phyloP scores from a whole-genome alignment of 2,797 vertebrate species.

The Enteromius argenteus region DNA sequence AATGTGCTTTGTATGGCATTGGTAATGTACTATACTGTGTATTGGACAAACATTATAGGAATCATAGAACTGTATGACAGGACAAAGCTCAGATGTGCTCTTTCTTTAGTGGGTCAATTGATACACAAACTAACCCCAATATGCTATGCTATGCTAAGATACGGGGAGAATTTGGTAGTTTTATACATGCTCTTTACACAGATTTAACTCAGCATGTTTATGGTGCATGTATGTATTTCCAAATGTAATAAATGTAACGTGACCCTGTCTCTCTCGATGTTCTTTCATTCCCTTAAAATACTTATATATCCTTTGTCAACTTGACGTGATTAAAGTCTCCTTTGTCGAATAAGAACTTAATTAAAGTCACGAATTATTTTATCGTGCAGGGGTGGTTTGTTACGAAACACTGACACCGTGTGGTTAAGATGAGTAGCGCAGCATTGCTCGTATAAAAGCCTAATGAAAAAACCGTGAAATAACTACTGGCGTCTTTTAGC shows the following conservation, averaged over 20 bases:
- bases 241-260: slow-evolving; percentile 54
- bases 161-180: slow-evolving; percentile 30
- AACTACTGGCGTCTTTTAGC: neutral
- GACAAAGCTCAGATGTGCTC: slow-evolving; percentile 7
- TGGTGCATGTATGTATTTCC: slow-evolving; percentile 56
- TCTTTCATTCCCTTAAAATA: neutral
- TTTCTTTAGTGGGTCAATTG: neutral
- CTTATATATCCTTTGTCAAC: neutral
- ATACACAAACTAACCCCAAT: slow-evolving; percentile 21
- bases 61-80: neutral
- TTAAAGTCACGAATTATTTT: neutral
- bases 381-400: neutral
- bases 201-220: slow-evolving; percentile 52
- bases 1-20: slow-evolving; percentile 36
- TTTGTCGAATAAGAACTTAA: neutral
- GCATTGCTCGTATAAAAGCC: neutral
- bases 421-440: slow-evolving; percentile 25
- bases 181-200: slow-evolving; percentile 34
- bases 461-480: neutral
- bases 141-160: slow-evolving; percentile 7
- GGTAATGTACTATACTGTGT: slow-evolving; percentile 26
- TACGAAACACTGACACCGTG: slow-evolving; percentile 17
- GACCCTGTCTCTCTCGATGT: slow-evolving; percentile 5
- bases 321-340: neutral
- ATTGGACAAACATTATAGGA: slow-evolving; percentile 26